phyloP scores from a whole-genome alignment of 2,113 vertebrate genomes.

The Marmota monax region DNA sequence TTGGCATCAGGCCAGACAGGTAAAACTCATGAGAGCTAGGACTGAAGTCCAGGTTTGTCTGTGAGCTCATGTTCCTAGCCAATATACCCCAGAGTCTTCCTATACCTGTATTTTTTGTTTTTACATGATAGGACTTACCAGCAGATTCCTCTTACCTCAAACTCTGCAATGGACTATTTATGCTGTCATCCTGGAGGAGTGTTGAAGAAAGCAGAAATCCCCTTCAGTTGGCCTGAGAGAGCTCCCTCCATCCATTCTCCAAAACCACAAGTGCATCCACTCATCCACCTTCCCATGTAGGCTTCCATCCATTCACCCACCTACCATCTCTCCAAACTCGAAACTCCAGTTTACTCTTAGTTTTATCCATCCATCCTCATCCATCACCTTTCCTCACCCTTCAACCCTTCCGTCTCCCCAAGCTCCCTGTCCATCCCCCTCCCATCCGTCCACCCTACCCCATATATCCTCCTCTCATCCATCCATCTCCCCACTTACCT shows the following conservation, averaged over 20 bases:
- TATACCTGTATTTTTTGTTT: background rate
- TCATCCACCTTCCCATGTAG: background rate
- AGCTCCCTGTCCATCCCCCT: background rate
- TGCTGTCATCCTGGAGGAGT: slow-evolving; percentile 71
- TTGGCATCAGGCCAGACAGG: background rate
- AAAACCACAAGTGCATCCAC: background rate
- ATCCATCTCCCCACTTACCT: background rate
- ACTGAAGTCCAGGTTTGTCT: slow-evolving; percentile 23
- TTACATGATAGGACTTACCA: background rate
- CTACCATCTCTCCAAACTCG: background rate
- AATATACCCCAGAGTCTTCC: background rate
- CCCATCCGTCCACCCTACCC: background rate
- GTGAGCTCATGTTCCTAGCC: background rate
- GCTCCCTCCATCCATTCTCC: background rate
- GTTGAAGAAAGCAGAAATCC: slow-evolving; percentile 46
- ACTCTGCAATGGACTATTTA: slow-evolving; percentile 69
- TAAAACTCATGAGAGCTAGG: background rate
- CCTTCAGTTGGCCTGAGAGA: slow-evolving; percentile 26
- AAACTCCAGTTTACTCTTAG: background rate
- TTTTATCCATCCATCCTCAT: background rate
- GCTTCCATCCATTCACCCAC: background rate
- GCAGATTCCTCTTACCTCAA: slow-evolving; percentile 75
- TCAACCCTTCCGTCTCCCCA: background rate
- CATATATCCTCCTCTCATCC: background rate
- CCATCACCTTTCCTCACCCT: background rate